Evolutionary conservation across 30 jellyfish, hydroid and myxozoan species (phyloP).

Genomic region (Cassiopea andromeda): DNA sequence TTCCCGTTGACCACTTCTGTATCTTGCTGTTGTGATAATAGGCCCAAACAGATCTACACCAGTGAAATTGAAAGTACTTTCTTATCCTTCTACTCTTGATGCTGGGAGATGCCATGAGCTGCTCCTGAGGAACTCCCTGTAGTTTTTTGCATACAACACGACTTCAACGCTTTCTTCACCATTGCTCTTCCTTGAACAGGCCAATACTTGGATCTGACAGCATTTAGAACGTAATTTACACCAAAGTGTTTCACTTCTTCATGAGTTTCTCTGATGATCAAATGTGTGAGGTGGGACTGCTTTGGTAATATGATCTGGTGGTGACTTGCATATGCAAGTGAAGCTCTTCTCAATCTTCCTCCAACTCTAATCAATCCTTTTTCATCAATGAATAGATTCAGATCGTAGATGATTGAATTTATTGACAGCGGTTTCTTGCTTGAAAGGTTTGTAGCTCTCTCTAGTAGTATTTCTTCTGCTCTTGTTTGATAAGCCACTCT

Average conservation of each 20-base stretch:
- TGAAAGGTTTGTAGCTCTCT: slow-evolving; percentile 38
- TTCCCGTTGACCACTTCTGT: slow-evolving; percentile 41
- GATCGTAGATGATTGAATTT: slow-evolving; percentile 13
- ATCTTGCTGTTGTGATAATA: slow-evolving; percentile 10
- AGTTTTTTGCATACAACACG: slow-evolving; percentile 49
- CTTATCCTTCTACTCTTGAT: slow-evolving; percentile 26
- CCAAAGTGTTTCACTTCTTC: slow-evolving; percentile 33
- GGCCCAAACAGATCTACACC: slow-evolving; percentile 62
- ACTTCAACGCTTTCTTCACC: slow-evolving; percentile 19
- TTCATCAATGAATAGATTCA: slow-evolving; percentile 51
- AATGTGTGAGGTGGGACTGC: slow-evolving; percentile 15
- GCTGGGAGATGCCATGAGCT: slow-evolving; percentile 54
- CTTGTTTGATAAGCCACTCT: slow-evolving; percentile 51
- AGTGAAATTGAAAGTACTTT: slow-evolving; percentile 34
- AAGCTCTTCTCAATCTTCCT: slow-evolving; percentile 54
- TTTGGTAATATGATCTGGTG: slow-evolving; percentile 52
- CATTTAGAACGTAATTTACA: slow-evolving; percentile 39
- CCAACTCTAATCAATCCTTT: slow-evolving; percentile 63
- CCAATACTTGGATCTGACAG: slow-evolving; percentile 45
- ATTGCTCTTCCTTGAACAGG: slow-evolving; percentile 35
- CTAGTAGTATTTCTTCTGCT: slow-evolving; percentile 35
- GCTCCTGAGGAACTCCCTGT: slow-evolving; percentile 34
- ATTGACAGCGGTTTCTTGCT: slow-evolving; percentile 44
- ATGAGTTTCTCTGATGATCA: slow-evolving; percentile 45
- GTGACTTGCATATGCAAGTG: slow-evolving; percentile 23